Percentiles rank a stretch among this genome's conserved stretches.
phyloP scores from a whole-genome alignment of 2,113 vertebrate species.

The Aramus guarauna region DNA sequence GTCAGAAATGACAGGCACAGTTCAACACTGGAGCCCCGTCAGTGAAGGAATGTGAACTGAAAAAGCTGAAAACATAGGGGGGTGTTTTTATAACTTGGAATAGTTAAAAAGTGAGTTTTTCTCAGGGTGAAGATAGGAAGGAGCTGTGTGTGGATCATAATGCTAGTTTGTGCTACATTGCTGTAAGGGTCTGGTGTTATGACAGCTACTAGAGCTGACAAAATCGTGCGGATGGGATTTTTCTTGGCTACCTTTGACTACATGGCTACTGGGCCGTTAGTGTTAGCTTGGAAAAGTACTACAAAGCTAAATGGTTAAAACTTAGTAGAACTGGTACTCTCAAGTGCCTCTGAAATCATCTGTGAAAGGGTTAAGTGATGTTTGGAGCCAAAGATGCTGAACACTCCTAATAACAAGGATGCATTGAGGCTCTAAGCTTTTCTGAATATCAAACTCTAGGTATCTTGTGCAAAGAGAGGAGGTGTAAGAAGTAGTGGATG shows the following conservation, averaged over 20 bases:
- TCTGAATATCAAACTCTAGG: neutral
- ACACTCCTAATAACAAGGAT: neutral
- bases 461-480: neutral
- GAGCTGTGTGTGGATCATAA: neutral
- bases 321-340: neutral
- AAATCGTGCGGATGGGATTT: neutral
- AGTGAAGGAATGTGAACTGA: neutral
- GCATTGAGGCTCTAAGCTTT: neutral
- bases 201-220: accelerated
- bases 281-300: neutral
- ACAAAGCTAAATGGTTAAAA: neutral
- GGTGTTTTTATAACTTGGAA: neutral
- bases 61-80: neutral
- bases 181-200: neutral
- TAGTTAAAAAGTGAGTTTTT: neutral
- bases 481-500: neutral
- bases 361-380: neutral
- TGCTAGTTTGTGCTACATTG: neutral
- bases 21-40: neutral
- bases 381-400: neutral
- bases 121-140: neutral
- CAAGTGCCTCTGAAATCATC: neutral
- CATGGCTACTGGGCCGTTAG: neutral
- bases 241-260: neutral
- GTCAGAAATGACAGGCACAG: neutral